These are phyloP conservation scores for Pipistrellus pygmaeus DNA, from an alignment of 2,797 vertebrate genomes.

Conservation along the genomic window DNA sequence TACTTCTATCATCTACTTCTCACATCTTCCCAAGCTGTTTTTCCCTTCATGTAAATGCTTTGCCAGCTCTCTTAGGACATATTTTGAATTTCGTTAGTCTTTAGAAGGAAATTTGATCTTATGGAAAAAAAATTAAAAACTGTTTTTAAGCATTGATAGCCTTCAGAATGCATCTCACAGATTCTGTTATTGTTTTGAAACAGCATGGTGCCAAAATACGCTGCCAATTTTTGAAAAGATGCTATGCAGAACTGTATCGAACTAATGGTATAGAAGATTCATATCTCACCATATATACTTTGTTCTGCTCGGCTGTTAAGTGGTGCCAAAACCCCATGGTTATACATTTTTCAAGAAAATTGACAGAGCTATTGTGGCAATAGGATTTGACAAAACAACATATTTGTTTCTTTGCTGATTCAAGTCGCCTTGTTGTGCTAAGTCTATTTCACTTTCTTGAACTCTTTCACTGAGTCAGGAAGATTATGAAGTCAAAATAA, in stretches of 20 bases:
- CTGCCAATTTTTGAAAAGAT: conserved; percentile 65
- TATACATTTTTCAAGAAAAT: conserved; percentile 80
- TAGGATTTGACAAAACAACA: conserved; percentile 72
- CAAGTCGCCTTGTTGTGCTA: conserved; percentile 70
- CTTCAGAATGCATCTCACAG: conserved; percentile 9
- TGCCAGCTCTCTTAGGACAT: not conserved
- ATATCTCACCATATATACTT: conserved; percentile 51
- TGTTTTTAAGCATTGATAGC: conserved; percentile 39
- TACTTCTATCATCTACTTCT: too few species aligned
- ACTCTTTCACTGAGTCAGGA: conserved; percentile 68
- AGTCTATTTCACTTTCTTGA: conserved; percentile 74
- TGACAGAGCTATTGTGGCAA: conserved; percentile 70
- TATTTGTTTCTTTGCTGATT: conserved; percentile 72
- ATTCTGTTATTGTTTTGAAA: conserved; percentile 59
- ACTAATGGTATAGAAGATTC: conserved; percentile 70
- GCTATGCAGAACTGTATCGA: conserved; percentile 66
- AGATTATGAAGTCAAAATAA: conserved; percentile 71
- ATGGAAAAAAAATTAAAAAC: not conserved
- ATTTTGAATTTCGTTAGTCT: not conserved
- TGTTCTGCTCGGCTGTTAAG: conserved; percentile 66
- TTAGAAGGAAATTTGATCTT: not conserved
- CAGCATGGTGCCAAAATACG: conserved; percentile 50
- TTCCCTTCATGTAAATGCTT: not conserved
- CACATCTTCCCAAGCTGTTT: not conserved
- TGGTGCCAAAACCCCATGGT: conserved; percentile 25